Conservation (phyloP, 2,888 invertebrate species). For the Ornithoptera alexandrae region DNA sequence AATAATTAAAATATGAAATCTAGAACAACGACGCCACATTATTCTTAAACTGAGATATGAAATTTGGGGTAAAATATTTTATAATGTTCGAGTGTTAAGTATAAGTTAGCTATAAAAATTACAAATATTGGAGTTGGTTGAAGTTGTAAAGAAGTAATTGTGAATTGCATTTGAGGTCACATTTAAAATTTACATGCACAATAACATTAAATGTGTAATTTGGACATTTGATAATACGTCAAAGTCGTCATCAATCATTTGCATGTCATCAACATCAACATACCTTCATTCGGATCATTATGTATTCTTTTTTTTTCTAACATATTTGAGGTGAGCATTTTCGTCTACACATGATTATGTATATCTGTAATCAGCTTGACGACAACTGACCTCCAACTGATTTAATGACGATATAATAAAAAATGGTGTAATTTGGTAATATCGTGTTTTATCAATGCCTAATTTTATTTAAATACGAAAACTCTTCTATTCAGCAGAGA, state of each 20-base stretch:
- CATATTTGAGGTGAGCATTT: conserved; percentile 27
- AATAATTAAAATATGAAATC: too few species aligned
- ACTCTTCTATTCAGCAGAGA: too few species aligned
- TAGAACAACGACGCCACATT: too few species aligned
- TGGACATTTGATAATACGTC: conserved; percentile 21
- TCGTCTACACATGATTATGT: conserved; percentile 27
- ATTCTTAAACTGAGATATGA: too few species aligned
- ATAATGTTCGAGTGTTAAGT: too few species aligned
- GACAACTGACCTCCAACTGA: conserved; percentile 25
- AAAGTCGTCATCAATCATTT: conserved; percentile 27
- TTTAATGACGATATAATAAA: conserved; percentile 27
- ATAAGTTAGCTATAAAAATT: too few species aligned
- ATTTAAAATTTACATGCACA: conserved; percentile 8
- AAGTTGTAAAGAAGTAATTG: neutral
- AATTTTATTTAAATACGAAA: neutral
- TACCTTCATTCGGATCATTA: conserved; percentile 24
- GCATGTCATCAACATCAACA: conserved; percentile 22
- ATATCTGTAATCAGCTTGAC: conserved; percentile 30
- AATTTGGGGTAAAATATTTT: too few species aligned
- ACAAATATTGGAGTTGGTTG: too few species aligned
- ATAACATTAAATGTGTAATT: conserved; percentile 22
- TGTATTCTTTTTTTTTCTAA: conserved; percentile 12
- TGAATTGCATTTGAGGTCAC: conserved; percentile 1
- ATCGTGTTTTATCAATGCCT: conserved; percentile 18
- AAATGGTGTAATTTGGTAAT: conserved; percentile 25